phyloP scores from a whole-genome alignment of 2,888 invertebrate genomes.

The Apotomis capreana region DNA sequence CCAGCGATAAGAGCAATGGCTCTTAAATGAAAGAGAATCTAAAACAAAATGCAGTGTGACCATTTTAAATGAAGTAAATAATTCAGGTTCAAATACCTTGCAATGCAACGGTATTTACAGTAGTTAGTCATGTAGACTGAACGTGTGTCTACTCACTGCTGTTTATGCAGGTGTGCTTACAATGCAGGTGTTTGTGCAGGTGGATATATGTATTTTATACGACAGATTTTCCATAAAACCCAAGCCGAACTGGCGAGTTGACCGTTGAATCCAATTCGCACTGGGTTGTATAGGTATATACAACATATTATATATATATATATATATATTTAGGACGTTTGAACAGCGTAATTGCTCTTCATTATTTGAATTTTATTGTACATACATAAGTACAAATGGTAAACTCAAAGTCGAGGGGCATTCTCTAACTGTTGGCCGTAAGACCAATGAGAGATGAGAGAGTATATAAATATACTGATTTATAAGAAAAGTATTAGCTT shows the following conservation, averaged over 20 bases:
- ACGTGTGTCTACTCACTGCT: neutral
- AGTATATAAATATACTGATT: too few relatives aligned
- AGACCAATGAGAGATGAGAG: too few relatives aligned
- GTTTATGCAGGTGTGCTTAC: slow-evolving; percentile 22
- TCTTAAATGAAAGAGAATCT: neutral
- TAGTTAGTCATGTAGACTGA: slow-evolving; percentile 12
- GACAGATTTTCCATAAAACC: neutral
- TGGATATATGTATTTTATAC: slow-evolving; percentile 4
- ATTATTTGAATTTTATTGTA: too few relatives aligned
- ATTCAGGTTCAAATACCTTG: slow-evolving; percentile 17
- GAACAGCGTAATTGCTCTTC: too few relatives aligned
- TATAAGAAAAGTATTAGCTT: too few relatives aligned
- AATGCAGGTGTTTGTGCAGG: slow-evolving; percentile 31
- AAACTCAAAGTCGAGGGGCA: too few relatives aligned
- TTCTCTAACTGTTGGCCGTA: too few relatives aligned
- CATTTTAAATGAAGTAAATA: neutral
- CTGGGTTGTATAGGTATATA: too few relatives aligned
- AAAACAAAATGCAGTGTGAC: neutral
- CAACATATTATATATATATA: too few relatives aligned
- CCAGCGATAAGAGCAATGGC: neutral
- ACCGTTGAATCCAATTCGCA: too few relatives aligned
- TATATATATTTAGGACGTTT: too few relatives aligned
- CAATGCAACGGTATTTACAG: slow-evolving; percentile 5
- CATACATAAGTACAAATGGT: too few relatives aligned
- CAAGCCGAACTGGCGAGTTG: neutral